Percentiles rank a stretch among this genome's conserved stretches.
Conservation (phyloP, 1,140 invertebrate genomes). For the Wiebesia pumilae region DNA sequence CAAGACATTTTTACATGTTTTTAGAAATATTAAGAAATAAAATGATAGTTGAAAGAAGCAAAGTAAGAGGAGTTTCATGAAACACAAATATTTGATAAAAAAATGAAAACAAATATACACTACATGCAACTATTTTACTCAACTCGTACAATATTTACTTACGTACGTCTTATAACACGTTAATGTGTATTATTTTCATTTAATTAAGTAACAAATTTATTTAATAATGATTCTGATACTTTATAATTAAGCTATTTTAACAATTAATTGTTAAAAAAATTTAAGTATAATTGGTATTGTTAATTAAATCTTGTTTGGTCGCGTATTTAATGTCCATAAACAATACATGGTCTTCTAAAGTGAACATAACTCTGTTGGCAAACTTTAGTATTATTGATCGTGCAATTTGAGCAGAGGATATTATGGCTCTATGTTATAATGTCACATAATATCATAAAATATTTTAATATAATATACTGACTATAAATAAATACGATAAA, state of each 20-base stretch:
- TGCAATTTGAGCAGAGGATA: conserved; percentile 12
- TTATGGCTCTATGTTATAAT: neutral
- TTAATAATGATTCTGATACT: no score
- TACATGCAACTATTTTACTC: no score
- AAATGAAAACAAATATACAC: no score
- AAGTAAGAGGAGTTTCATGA: no score
- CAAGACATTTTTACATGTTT: no score
- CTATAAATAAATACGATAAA: neutral
- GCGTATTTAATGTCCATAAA: neutral
- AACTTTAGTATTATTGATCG: conserved; percentile 31
- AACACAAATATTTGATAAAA: no score
- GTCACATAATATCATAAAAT: neutral
- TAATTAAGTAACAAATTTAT: no score
- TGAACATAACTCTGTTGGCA: conserved; percentile 4
- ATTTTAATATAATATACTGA: neutral
- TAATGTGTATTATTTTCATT: no score
- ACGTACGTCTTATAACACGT: no score
- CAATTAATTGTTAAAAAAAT: neutral
- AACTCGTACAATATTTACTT: no score
- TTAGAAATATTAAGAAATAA: no score
- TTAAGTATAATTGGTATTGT: neutral
- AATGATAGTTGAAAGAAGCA: no score
- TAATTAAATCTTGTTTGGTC: neutral
- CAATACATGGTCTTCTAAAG: neutral
- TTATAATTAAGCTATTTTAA: neutral